Percentiles rank a stretch among this genome's conserved stretches.
Conservation (phyloP, 2,797 vertebrate species). For the Pseudochirops cupreus region DNA sequence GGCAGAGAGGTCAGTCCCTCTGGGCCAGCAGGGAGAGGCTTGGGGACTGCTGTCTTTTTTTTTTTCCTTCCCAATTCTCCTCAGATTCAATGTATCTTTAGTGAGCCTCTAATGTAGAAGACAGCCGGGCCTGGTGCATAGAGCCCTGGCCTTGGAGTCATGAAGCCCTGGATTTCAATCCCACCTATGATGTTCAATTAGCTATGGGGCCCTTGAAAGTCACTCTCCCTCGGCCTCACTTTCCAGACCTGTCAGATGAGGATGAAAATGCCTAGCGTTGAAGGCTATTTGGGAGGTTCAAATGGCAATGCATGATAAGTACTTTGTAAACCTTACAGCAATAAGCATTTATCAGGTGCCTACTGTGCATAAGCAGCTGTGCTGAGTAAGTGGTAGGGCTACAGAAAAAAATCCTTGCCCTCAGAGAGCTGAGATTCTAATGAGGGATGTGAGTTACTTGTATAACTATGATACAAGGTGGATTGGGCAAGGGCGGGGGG, state of each 20-base stretch:
- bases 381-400: background rate
- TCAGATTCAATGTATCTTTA: background rate
- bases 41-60: background rate
- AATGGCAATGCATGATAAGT: background rate
- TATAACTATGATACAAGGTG: too few species aligned
- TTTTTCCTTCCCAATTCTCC: background rate
- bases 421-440: background rate
- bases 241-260: background rate
- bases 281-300: background rate
- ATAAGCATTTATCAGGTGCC: background rate
- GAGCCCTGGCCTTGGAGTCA: background rate
- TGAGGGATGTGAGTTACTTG: too few species aligned
- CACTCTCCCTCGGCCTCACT: background rate
- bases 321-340: background rate
- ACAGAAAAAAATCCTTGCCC: background rate
- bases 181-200: background rate
- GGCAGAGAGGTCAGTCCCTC: conserved; percentile 51
- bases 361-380: background rate
- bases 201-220: background rate
- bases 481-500: too few species aligned
- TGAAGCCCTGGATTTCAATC: background rate
- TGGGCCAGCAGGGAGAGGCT: background rate
- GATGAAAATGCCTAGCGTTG: background rate
- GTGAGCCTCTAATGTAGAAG: background rate
- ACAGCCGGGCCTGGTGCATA: background rate